Evolutionary conservation across 2,797 vertebrate genomes (phyloP), one percentile per base, ranked within the genome.

Genomic region (Crax fasciolata): DNA sequence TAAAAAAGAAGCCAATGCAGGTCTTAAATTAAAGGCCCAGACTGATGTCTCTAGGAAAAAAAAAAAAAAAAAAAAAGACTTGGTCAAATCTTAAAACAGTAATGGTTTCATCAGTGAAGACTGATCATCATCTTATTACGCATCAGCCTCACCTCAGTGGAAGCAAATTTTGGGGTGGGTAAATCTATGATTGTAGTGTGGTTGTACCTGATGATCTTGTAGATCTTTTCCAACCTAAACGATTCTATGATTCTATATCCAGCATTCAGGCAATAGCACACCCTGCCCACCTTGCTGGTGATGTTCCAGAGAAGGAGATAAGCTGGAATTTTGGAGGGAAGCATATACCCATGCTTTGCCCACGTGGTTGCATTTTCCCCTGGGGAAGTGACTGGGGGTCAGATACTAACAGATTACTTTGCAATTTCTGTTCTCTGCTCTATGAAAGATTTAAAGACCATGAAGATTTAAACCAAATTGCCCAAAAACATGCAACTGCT

Each of bases 241-340:
- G 19, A 20, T 55, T n/a, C 54, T 55, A 15, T 58, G 21, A 35
- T 35, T 35, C 32, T 35, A 17, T 13, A n/a, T 0, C 0, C 7
- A 27, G 19, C 13, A 20, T 25, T 18, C 58, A 68, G 38, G 13
- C 9, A 28, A 30, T 3, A 35, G 16, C 17, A 49, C 8, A 41
- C 21, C 4, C 19, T 75, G 46, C 3, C 14, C 8, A 3, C 2
- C 0, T 16, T 67, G 14, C 25, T 65, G 49, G 2, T 54, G 9
- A 1, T 58, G 13, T 28, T 70, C 17, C 43, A 66, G 15, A 57
- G 6, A 76, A 90, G 18, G 3, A 74, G 16, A 39, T 7, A 0
- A 10, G 3, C 3, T 78, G 32, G 25, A 6, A 10, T 41, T 80
- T 30, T 54, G 74, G 55, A 75, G 4, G 14, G 20, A 9, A 75